phyloP scores from a whole-genome alignment of 1,140 invertebrate genomes.

The Druon quercuslanigerum region DNA sequence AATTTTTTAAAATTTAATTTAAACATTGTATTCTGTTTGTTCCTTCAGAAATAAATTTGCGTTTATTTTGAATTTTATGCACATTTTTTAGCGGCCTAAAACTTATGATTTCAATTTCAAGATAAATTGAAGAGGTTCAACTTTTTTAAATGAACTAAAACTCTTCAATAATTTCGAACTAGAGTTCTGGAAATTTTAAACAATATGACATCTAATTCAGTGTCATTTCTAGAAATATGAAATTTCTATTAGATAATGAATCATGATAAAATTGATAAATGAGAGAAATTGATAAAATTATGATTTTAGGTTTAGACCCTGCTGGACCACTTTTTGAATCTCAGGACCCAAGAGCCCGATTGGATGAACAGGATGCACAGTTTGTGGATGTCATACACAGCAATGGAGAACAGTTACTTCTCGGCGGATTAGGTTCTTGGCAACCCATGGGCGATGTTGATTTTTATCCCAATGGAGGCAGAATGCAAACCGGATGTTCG shows the following conservation, averaged over 20 bases:
- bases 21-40: too few species aligned
- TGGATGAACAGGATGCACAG: slow-evolving; percentile 89
- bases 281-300: background rate
- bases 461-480: slow-evolving; percentile 93
- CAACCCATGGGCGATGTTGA: slow-evolving; percentile 94
- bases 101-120: too few species aligned
- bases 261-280: background rate
- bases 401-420: slow-evolving; percentile 91
- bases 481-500: slow-evolving; percentile 91
- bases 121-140: too few species aligned
- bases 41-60: too few species aligned
- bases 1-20: too few species aligned
- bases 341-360: slow-evolving; percentile 86
- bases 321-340: slow-evolving; percentile 93
- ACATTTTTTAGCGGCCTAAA: too few species aligned
- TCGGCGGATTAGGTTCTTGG: slow-evolving; percentile 89
- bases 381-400: slow-evolving; percentile 98
- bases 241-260: background rate
- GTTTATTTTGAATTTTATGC: too few species aligned
- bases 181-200: too few species aligned
- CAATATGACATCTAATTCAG: background rate
- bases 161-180: too few species aligned
- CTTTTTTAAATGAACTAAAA: too few species aligned
- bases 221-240: background rate
- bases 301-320: slow-evolving; percentile 85